Evolutionary conservation across 2,113 vertebrate genomes (phyloP).

Genomic region (Hepsetus odoe): DNA sequence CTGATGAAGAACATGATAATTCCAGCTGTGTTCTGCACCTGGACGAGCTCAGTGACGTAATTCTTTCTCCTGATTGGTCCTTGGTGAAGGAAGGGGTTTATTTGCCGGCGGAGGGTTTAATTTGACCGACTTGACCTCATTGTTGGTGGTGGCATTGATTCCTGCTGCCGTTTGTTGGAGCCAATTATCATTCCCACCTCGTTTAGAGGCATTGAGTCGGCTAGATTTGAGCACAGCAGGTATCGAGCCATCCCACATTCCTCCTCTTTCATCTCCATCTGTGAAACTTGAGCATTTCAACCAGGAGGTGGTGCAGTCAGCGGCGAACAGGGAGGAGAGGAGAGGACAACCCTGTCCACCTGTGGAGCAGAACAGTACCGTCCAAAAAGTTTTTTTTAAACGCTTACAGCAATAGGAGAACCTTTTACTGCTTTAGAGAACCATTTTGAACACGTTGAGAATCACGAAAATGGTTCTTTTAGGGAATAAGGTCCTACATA

Average conservation of each 20-base stretch:
- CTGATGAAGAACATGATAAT: too few species aligned
- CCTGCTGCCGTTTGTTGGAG: neutral
- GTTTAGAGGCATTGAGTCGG: neutral
- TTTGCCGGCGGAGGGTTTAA: neutral
- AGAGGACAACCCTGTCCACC: too few species aligned
- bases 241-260: neutral
- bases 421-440: too few species aligned
- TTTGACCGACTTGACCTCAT: neutral
- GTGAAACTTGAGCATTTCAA: neutral
- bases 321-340: neutral
- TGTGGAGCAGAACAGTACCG: too few species aligned
- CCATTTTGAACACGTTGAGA: too few species aligned
- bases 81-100: neutral
- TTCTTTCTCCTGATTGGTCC: neutral
- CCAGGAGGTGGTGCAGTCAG: neutral
- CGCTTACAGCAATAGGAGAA: too few species aligned
- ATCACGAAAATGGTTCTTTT: too few species aligned
- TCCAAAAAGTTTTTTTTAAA: too few species aligned
- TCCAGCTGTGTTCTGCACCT: too few species aligned
- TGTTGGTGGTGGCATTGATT: neutral
- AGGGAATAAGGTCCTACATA: too few species aligned
- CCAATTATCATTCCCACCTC: conserved; percentile 9
- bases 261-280: neutral
- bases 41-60: neutral
- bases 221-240: neutral